These are phyloP conservation scores for Clivina fossor DNA, from an alignment of 2,888 invertebrate species.

Conservation along the genomic window DNA sequence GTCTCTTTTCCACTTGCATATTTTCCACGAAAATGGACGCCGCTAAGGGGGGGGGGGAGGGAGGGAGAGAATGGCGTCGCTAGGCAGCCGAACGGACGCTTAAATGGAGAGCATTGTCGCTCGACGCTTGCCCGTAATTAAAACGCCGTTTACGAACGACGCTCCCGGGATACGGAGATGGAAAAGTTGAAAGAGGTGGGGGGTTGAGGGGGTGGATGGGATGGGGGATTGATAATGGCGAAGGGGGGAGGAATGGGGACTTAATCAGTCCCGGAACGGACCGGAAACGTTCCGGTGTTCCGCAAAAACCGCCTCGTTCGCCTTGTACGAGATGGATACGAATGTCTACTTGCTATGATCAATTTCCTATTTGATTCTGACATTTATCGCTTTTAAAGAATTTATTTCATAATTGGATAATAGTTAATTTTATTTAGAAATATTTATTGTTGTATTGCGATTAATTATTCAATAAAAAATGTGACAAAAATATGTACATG, in stretches of 20 bases:
- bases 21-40: not conserved
- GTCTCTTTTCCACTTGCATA: not conserved
- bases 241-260: constrained; percentile 1
- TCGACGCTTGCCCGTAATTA: constrained; percentile 28
- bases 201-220: too few relatives aligned
- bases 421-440: not conserved
- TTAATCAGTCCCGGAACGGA: constrained; percentile 27
- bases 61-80: not conserved
- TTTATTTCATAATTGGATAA: not conserved
- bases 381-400: not conserved
- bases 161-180: constrained; percentile 5
- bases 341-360: too few relatives aligned
- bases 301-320: constrained; percentile 25
- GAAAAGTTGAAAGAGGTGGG: too few relatives aligned
- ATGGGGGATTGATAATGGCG: too few relatives aligned
- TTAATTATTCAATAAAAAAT: too few relatives aligned
- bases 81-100: not conserved
- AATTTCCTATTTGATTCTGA: too few relatives aligned
- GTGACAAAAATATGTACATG: too few relatives aligned
- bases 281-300: constrained; percentile 23
- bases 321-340: too few relatives aligned
- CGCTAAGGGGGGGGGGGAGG: not conserved
- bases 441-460: not conserved
- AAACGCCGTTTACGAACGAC: constrained; percentile 33
- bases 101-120: constrained; percentile 20